These are phyloP conservation scores for Ashinkailepas kermadecensis DNA, from an alignment of 2,888 invertebrate genomes.

Conservation along the genomic window DNA sequence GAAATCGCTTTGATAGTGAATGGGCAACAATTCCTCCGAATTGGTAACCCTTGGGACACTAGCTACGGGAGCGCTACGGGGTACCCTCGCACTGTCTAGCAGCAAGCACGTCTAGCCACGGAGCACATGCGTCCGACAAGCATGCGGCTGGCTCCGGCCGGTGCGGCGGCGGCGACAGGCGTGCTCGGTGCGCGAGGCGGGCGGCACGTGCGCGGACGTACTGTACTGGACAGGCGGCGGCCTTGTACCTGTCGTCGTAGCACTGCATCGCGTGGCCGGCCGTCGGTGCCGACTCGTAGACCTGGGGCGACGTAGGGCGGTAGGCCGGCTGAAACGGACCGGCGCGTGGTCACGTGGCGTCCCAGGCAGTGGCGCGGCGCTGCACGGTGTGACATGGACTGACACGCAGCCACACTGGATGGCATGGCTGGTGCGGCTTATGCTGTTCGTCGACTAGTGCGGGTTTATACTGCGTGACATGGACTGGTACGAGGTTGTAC, in stretches of 20 bases:
- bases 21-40: too few relatives aligned
- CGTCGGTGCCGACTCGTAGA: not conserved
- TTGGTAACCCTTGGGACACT: too few relatives aligned
- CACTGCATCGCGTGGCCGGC: not conserved
- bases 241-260: slow-evolving; percentile 21
- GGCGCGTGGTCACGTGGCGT: too few relatives aligned
- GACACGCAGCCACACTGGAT: too few relatives aligned
- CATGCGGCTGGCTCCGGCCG: not conserved
- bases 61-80: not conserved
- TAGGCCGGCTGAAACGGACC: not conserved
- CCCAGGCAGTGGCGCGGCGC: too few relatives aligned
- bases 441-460: too few relatives aligned
- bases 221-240: slow-evolving; percentile 14
- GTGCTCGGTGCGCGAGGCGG: not conserved
- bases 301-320: not conserved
- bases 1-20: too few relatives aligned
- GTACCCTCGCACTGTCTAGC: not conserved
- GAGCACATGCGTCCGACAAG: not conserved
- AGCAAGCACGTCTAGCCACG: not conserved
- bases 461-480: too few relatives aligned
- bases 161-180: not conserved
- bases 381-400: too few relatives aligned
- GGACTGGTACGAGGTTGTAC: too few relatives aligned
- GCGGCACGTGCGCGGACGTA: slow-evolving; percentile 6
- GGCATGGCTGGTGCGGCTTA: too few relatives aligned